phyloP scores from a whole-genome alignment of 2,113 vertebrate species.

The Pomatorhinus ruficollis region DNA sequence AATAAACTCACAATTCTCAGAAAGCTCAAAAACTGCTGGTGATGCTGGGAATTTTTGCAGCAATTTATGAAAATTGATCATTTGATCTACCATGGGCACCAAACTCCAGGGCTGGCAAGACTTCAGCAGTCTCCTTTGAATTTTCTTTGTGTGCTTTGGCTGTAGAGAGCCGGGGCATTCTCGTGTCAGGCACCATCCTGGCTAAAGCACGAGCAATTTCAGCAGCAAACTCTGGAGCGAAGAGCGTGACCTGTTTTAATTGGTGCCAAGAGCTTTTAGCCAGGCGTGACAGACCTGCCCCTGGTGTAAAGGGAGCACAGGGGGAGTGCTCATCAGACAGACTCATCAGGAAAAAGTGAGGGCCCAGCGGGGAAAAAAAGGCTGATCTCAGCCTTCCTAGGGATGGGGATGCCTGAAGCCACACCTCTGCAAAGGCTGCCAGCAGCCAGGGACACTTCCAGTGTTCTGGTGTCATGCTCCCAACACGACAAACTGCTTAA shows the following conservation, averaged over 20 bases:
- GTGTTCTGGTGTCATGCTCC: fast-evolving
- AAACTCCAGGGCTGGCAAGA: background rate
- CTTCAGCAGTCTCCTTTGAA: background rate
- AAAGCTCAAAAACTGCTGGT: background rate
- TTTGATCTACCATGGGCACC: fast-evolving
- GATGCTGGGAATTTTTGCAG: background rate
- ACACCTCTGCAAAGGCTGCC: background rate
- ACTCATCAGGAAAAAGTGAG: background rate
- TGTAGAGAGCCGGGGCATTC: background rate
- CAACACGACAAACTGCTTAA: fast-evolving
- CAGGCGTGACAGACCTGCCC: fast-evolving
- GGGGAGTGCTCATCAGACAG: background rate
- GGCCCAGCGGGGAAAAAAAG: fast-evolving
- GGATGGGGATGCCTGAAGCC: background rate
- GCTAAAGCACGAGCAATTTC: background rate
- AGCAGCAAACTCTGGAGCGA: fast-evolving
- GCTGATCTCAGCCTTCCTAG: background rate
- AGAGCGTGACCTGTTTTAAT: background rate
- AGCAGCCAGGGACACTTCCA: fast-evolving
- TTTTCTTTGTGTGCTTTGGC: background rate
- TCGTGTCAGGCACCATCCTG: background rate
- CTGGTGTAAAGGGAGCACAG: fast-evolving
- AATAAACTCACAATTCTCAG: background rate
- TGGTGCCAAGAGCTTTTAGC: background rate
- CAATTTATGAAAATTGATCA: background rate